Evolutionary conservation across 1,140 invertebrate species (phyloP).

Genomic region (Rhagoletis pomonella): DNA sequence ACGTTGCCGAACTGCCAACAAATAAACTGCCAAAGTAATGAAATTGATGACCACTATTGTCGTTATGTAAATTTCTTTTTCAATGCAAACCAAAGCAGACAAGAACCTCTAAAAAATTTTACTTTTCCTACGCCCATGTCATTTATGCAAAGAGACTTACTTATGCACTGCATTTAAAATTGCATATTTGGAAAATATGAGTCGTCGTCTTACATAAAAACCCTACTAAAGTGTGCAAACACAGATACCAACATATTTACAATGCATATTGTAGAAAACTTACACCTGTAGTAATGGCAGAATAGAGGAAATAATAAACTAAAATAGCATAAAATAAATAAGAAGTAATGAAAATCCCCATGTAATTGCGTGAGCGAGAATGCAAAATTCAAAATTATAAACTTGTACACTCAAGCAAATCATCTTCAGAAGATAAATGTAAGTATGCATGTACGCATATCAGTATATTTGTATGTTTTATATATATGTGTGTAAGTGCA

Average conservation of each 20-base stretch:
- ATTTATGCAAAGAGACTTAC: not conserved
- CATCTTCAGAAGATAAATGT: not conserved
- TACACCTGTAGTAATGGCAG: not conserved
- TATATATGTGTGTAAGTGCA: not conserved
- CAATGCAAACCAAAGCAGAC: too few relatives aligned
- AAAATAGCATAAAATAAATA: conserved; percentile 10
- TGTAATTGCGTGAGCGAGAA: conserved; percentile 26
- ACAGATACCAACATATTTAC: not conserved
- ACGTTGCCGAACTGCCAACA: too few relatives aligned
- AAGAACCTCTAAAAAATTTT: not conserved
- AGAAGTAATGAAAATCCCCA: conserved; percentile 38
- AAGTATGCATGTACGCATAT: not conserved
- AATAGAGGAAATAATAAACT: conserved; percentile 4
- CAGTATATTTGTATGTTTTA: not conserved
- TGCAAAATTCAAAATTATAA: conserved; percentile 42
- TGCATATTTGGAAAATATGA: not conserved
- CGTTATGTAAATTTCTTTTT: too few relatives aligned
- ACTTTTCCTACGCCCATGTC: not conserved
- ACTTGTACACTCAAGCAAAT: not conserved
- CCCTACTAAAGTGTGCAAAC: not conserved
- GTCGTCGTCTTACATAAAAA: not conserved
- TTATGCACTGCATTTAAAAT: not conserved
- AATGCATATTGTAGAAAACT: not conserved
- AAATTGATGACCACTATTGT: too few relatives aligned
- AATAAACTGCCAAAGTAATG: too few relatives aligned